Evolutionary conservation across 2,888 invertebrate species (phyloP), one percentile per base, ranked within the genome.

Genomic region (Caenorhabditis wallacei): DNA sequence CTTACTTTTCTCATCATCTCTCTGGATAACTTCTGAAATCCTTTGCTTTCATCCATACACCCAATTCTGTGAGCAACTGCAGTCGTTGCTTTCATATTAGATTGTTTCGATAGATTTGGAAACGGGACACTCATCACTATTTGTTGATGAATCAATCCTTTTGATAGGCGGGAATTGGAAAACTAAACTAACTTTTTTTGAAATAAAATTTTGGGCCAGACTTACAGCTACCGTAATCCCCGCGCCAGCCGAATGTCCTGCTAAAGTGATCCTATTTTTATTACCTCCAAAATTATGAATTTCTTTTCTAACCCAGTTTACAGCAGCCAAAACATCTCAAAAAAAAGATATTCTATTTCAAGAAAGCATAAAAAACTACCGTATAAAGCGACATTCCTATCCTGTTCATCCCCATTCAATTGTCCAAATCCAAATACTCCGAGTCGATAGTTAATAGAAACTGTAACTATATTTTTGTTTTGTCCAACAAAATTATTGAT

Each of bases 401-500:
- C 56, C n/a, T 56, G 66, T 1, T 22, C 5, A 13, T 74, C 79
- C 0, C 83, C 80, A 43, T 57, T 18, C 0, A 80, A 68, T 20
- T 84, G 78, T 11, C 79, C 72, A 46, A 81, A 81, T 20, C 85
- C 85, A 13, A 85, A 75, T 0, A 76, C 35, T 37, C 85, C 85
- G 0, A 82, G 11, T 0, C 85, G 74, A 56, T 80, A 86, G 18
- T 78, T 78, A 13, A 78, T 20, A 0, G 83, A 53, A 11, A 86
- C 84, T 2, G 80, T 78, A 10, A 86, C 61, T 35, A 84, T 80
- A 63, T 84, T 84, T 20, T 84, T 51, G 26, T 64, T 59, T 26
- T 84, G 74, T 3, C 82, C 84, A 7, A 82, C 84, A 61, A 86
- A 86, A 61, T 86, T 86, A 30, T 86, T 86, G n/a, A 84, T 74